Evolutionary conservation across 1,140 invertebrate species (phyloP), one percentile per base, ranked within the genome.

Genomic region (Conopomorpha cramerella): DNA sequence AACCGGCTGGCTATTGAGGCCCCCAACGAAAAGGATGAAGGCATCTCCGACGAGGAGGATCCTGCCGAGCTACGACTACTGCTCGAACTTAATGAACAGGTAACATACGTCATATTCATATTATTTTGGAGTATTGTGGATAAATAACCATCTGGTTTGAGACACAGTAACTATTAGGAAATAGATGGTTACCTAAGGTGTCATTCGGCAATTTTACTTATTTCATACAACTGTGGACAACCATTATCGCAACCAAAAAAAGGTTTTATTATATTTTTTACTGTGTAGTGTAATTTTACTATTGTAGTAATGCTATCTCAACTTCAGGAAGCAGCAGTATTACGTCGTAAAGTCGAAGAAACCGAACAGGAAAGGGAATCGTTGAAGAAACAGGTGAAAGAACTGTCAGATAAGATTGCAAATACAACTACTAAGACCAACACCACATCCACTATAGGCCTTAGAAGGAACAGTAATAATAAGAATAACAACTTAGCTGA

Each of bases 81-180:
- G 42, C 65, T 95, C 18, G 92, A 95, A 67, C 74, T 96, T n/a
- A 89, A 90, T 53, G 92, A 96, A 77, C 87, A 90, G 70, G 82
- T 76, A 58, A 11, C 38, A 31, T 31, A 51, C 30, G 37, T 33
- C n/a, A 29, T 19, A 30, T 15, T 30, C 26, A 28, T 32, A 2
- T 23, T 13, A 13, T 29, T 7, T 33, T 8, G 36, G 1, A 16
- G 14, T 29, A 17, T 18, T n/a, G n/a, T n/a, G n/a, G n/a, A n/a
- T n/a, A n/a, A n/a, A n/a, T n/a, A n/a, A n/a, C n/a, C n/a, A n/a
- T n/a, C n/a, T n/a, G n/a, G n/a, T n/a, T n/a, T n/a, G n/a, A n/a
- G n/a, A n/a, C n/a, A n/a, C n/a, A n/a, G n/a, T n/a, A n/a, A n/a
- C n/a, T n/a, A n/a, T n/a, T n/a, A n/a, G n/a, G n/a, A n/a, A n/a